A percentile compares a stretch with the other conserved stretches of the same genome.
Evolutionary conservation across 2,113 vertebrate genomes (phyloP).

Genomic region (Chionodraco myersi): DNA sequence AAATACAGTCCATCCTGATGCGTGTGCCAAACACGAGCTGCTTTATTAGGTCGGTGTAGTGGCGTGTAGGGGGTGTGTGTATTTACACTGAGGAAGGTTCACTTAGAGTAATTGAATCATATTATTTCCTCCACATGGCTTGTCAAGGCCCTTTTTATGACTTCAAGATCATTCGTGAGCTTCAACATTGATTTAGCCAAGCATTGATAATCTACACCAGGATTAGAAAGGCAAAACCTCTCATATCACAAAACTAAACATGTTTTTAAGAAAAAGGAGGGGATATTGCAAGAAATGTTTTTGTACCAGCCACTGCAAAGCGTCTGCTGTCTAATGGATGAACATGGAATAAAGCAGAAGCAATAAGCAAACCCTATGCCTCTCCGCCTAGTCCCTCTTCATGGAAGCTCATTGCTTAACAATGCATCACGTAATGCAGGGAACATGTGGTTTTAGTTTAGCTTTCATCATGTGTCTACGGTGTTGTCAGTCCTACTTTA

Average conservation of each 20-base stretch:
- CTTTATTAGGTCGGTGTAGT: conserved; percentile 73
- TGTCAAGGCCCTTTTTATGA: conserved; percentile 80
- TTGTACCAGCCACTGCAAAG: conserved; percentile 4
- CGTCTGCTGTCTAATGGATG: conserved; percentile 3
- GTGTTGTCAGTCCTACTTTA: background rate
- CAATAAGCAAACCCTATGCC: background rate
- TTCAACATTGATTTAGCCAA: conserved; percentile 73
- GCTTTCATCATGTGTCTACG: background rate
- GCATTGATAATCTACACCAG: conserved; percentile 68
- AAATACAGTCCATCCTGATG: conserved; percentile 66
- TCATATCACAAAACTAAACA: conserved; percentile 47
- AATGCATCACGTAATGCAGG: background rate
- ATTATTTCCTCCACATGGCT: conserved; percentile 76
- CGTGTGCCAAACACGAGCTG: conserved; percentile 75
- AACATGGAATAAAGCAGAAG: conserved; percentile 12
- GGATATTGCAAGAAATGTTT: background rate
- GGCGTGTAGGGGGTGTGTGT: conserved; percentile 13
- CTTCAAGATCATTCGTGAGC: conserved; percentile 76
- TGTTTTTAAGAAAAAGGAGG: background rate
- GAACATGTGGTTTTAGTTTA: background rate
- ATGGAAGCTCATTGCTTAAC: background rate
- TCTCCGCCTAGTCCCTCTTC: background rate
- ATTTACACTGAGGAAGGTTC: conserved; percentile 68
- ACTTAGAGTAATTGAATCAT: conserved; percentile 77
- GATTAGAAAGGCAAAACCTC: conserved; percentile 37